These are phyloP conservation scores for Pollimyrus isidori DNA, from an alignment of 2,113 vertebrate genomes.

Conservation along the genomic window DNA sequence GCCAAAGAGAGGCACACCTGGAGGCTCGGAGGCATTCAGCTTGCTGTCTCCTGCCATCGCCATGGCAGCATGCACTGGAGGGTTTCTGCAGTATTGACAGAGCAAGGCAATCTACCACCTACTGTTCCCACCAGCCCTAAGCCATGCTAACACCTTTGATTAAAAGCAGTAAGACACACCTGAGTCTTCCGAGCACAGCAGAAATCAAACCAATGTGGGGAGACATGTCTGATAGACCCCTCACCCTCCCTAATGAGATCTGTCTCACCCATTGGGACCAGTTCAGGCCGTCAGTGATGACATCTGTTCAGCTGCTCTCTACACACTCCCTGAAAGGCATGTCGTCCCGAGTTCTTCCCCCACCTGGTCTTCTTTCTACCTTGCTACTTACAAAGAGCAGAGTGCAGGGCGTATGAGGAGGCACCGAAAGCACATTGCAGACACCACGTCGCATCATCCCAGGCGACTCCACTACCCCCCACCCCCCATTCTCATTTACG, in stretches of 20 bases:
- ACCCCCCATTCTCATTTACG: constrained; percentile 39
- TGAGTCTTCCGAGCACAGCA: background rate
- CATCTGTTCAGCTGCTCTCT: constrained; percentile 31
- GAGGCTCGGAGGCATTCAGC: constrained; percentile 48
- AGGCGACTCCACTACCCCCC: constrained; percentile 14
- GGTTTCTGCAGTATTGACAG: constrained; percentile 27
- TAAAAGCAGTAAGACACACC: constrained; percentile 17
- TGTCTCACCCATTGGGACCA: constrained; percentile 13
- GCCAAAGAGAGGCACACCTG: background rate
- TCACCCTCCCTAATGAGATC: constrained; percentile 12
- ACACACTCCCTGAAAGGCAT: constrained; percentile 8
- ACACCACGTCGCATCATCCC: constrained; percentile 31
- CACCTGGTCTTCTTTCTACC: background rate
- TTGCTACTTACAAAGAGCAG: constrained; percentile 20
- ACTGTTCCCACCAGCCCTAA: constrained; percentile 37
- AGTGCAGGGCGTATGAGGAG: constrained; percentile 2
- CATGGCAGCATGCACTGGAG: constrained; percentile 52
- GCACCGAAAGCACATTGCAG: constrained; percentile 30
- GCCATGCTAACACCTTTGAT: constrained; percentile 33
- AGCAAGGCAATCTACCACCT: constrained; percentile 37
- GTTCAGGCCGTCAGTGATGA: constrained; percentile 26
- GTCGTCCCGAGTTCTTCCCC: background rate
- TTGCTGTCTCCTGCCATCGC: constrained; percentile 52
- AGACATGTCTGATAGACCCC: background rate
- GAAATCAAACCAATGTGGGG: constrained; percentile 13